phyloP scores from a whole-genome alignment of 37 sponge, comb jelly and placozoan genomes.

The Cladorhizidae sp. region DNA sequence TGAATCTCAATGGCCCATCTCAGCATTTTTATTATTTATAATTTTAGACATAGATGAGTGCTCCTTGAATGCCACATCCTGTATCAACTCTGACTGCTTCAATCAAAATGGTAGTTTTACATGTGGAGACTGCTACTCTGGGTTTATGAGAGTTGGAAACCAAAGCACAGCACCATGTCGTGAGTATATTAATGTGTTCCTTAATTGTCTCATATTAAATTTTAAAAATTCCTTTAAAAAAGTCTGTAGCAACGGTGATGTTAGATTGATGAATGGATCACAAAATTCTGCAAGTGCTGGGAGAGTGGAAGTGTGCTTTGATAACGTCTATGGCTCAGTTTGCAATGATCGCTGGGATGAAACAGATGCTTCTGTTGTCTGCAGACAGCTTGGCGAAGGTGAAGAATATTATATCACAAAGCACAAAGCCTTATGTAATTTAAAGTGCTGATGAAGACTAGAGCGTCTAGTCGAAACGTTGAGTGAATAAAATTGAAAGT shows the following conservation, averaged over 20 bases:
- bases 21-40: slow-evolving; percentile 7
- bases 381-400: not conserved
- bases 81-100: slow-evolving; percentile 21
- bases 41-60: slow-evolving; percentile 23
- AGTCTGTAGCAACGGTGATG: slow-evolving; percentile 22
- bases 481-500: too few species aligned
- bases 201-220: not conserved
- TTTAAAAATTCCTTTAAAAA: not conserved
- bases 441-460: too few species aligned
- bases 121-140: not conserved
- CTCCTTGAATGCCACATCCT: not conserved
- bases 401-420: not conserved
- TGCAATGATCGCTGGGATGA: slow-evolving; percentile 53
- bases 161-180: not conserved
- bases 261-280: slow-evolving; percentile 34
- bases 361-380: slow-evolving; percentile 41
- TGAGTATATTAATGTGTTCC: not conserved
- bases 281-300: not conserved
- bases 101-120: slow-evolving; percentile 14
- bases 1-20: too few species aligned
- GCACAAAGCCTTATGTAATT: not conserved
- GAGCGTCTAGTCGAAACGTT: too few species aligned
- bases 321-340: slow-evolving; percentile 30
- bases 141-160: not conserved
- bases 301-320: slow-evolving; percentile 38